A percentile compares a stretch with the other conserved stretches of the same genome.
Conservation (phyloP, 2,888 invertebrate genomes). For the Ferdinandea cuprea region DNA sequence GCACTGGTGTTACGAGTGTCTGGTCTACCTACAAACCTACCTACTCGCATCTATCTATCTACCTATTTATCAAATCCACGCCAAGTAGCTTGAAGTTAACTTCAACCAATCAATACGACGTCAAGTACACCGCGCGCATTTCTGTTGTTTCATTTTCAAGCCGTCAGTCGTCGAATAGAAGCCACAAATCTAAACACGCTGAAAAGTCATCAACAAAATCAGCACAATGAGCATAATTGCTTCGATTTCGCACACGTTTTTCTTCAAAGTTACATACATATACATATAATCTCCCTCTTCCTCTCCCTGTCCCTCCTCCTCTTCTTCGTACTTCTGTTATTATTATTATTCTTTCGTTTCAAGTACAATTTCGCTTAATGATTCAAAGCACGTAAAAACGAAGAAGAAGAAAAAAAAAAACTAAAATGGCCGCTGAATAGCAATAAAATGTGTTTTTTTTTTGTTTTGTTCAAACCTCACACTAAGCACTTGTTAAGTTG, state of each 20-base stretch:
- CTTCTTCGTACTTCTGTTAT: slow-evolving; percentile 35
- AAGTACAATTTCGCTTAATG: slow-evolving; percentile 59
- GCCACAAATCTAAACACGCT: slow-evolving; percentile 7
- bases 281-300: slow-evolving; percentile 6
- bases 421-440: slow-evolving; percentile 28
- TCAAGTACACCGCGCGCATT: slow-evolving; percentile 32
- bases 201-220: slow-evolving; percentile 48
- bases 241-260: slow-evolving; percentile 60
- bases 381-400: slow-evolving; percentile 58
- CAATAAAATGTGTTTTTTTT: no score
- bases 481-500: slow-evolving; percentile 42
- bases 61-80: slow-evolving; percentile 23
- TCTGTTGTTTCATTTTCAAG: slow-evolving; percentile 4
- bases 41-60: slow-evolving; percentile 19
- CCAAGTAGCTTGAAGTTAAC: slow-evolving; percentile 22
- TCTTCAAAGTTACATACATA: slow-evolving; percentile 8
- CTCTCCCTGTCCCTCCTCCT: not conserved
- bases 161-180: slow-evolving; percentile 7
- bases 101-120: slow-evolving; percentile 29
- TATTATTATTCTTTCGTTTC: slow-evolving; percentile 52
- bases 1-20: not conserved
- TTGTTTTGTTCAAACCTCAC: slow-evolving; percentile 16
- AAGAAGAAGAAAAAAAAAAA: slow-evolving; percentile 23
- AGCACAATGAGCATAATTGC: slow-evolving; percentile 62
- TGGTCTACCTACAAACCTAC: not conserved